Base-by-base conservation (phyloP, 1,140 invertebrate species). In the Leptinotarsa defecta region DNA sequence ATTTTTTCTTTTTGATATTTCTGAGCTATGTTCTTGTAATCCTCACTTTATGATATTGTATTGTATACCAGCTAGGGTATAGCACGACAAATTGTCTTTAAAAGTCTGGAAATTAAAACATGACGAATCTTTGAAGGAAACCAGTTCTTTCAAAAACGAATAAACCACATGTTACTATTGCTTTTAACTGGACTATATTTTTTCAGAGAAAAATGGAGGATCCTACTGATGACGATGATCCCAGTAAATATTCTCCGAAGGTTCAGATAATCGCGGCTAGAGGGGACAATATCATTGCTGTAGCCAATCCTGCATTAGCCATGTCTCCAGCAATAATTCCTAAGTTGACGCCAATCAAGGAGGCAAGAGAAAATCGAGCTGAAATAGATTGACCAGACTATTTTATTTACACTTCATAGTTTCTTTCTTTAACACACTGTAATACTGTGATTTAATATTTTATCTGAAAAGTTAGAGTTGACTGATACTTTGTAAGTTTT, bases 201-300 rank as follows among this genome's bases (percentile, higher is more conserved):
- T 20, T 20, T 20, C 20, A 83, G 81, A 79, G 78, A 65, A 83
- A 81, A 79, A 86, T 86, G 69, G 87, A 87, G 13, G 86, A 89
- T 48, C 85, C 86, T 13, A 76, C 83, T 34, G 87, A 88, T 17
- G 87, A 87, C 75, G 86, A 86, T 73, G 88, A 89, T 82, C 68
- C 76, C 1, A 86, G 84, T 78, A 88, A 89, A 80, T 88, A 87
- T 70, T 87, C 86, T 75, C 87, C 88, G 71, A 89, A 90, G 83
- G 90, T 91, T 15, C 86, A 94, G 88, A 92, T 95, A 71, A 93
- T 95, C 78, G 92, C 94, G 0, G 92, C 94, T 0, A 91, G 93
- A 24, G 94, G 93, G 2, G 93, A 93, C 82, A 94, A 94, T 85
- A 95, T 95, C 79, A 95, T 95, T 81, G 94, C 94, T 0, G 94